Conservation (phyloP, 1,140 invertebrate genomes). For the Ceratosolen fusciceps region DNA sequence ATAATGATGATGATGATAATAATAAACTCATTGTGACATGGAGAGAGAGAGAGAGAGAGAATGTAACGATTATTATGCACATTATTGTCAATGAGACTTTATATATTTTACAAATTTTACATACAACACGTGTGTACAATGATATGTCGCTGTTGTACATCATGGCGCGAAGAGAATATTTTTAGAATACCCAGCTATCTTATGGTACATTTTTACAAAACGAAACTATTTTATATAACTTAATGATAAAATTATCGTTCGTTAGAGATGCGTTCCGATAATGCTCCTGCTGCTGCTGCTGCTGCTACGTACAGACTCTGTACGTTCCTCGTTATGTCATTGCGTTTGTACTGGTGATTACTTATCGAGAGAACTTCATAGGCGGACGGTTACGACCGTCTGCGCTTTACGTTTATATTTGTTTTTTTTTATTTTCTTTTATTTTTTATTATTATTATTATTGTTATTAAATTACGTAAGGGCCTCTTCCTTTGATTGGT, state of each 20-base stretch:
- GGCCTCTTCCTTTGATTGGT: too few species aligned
- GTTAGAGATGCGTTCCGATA: conserved; percentile 10
- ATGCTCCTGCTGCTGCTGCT: too few species aligned
- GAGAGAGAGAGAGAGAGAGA: too few species aligned
- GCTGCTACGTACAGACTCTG: conserved; percentile 3
- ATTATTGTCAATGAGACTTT: too few species aligned
- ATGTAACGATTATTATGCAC: too few species aligned
- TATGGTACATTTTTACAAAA: conserved; percentile 48
- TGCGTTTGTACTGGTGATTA: conserved; percentile 30
- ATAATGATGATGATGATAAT: too few species aligned
- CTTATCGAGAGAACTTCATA: conserved; percentile 37
- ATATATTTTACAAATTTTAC: conserved; percentile 38
- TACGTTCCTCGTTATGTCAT: neutral
- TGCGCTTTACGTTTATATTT: too few species aligned
- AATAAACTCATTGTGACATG: too few species aligned
- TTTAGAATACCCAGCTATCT: conserved; percentile 2
- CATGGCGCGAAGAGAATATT: neutral
- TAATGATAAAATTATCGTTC: neutral
- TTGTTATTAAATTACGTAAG: too few species aligned
- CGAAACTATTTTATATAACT: conserved; percentile 30
- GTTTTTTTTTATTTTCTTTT: too few species aligned
- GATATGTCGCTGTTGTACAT: conserved; percentile 15
- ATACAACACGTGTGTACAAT: conserved; percentile 15
- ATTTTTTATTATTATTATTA: too few species aligned
- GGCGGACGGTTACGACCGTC: too few species aligned